Evolutionary conservation across 2,888 invertebrate genomes (phyloP), one percentile per base, ranked within the genome.

Genomic region (Notocelia uddmanniana): DNA sequence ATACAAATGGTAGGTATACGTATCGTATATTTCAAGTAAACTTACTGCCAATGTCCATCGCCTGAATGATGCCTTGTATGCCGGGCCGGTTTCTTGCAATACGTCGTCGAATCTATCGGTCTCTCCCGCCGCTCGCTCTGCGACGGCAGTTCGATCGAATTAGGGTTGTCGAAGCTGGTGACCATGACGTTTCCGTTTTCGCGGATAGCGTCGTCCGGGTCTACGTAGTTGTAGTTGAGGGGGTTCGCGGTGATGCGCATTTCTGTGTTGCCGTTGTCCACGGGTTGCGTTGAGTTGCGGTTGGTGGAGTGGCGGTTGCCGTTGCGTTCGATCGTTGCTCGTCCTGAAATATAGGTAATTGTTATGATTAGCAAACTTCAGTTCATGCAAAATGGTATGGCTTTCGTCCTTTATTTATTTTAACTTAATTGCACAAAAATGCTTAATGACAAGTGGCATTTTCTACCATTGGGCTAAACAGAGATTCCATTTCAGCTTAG

Each of bases 221-320:
- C 95, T 21, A 95, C 95, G 83, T 96, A 96, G 86, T 95, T 96
- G 82, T 94, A 94, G 86, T 94, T 96, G 78, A 97, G 94, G 0
- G 97, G 97, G 89, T 97, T 97, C 73, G 95, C 94, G 26, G 97
- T 97, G 77, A 97, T 97, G 73, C 97, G 94, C 90, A 97, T 97
- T 88, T 96, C 92, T 76, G 93, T 81, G 82, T 93, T 85, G 74
- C 84, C 79, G 73, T 83, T 90, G 77, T 88, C 89, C 0, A 79
- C 73, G 3, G 83, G 89, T 76, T 88, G 91, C 0, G 86, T 77
- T 0, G 91, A 90, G 77, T 87, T 90, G 54, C 92, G 86, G 79
- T 91, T 93, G 3, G 83, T 90, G 2, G 89, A 89, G 54, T 92
- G 92, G 3, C 93, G 86, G 80, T 89, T 92, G 41, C 93, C 92